Percentiles rank a stretch among this genome's conserved stretches.
phyloP scores from a whole-genome alignment of 2,888 invertebrate genomes.

The Eupeodes latifasciatus region DNA sequence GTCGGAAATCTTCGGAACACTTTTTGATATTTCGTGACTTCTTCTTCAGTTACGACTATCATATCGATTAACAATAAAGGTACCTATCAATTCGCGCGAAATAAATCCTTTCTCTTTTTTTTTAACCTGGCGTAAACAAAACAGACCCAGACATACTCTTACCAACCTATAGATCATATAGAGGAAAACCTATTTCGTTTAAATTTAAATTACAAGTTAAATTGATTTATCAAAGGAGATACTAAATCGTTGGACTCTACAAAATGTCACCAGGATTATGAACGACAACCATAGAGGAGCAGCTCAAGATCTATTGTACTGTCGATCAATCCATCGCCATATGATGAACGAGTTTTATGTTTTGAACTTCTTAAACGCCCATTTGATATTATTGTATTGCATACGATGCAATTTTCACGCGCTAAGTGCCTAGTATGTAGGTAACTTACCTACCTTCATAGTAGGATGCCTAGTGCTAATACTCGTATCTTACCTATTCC shows the following conservation, averaged over 20 bases:
- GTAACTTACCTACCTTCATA: too few relatives aligned
- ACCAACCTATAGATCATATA: background rate
- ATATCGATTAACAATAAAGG: background rate
- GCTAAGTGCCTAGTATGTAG: conserved; percentile 16
- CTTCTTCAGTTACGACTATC: background rate
- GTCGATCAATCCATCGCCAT: conserved; percentile 55
- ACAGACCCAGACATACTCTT: background rate
- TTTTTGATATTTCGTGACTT: conserved; percentile 50
- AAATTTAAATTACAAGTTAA: conserved; percentile 18
- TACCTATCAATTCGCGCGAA: background rate
- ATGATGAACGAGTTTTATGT: background rate
- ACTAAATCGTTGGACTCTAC: conserved; percentile 15
- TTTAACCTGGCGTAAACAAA: conserved; percentile 6
- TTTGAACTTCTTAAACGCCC: conserved; percentile 64
- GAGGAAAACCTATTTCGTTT: background rate
- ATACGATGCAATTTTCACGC: conserved; percentile 52
- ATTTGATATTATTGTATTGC: conserved; percentile 48
- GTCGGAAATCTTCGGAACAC: conserved; percentile 37
- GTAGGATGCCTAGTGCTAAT: too few relatives aligned
- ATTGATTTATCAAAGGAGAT: conserved; percentile 60
- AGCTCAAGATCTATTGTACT: conserved; percentile 61
- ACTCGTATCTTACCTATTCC: background rate
- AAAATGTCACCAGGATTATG: conserved; percentile 47
- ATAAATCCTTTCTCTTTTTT: conserved; percentile 44
- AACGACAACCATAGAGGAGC: conserved; percentile 28